These are phyloP conservation scores for Caenorhabditis drosophilae DNA, from an alignment of 2,888 invertebrate species.

Conservation along the genomic window DNA sequence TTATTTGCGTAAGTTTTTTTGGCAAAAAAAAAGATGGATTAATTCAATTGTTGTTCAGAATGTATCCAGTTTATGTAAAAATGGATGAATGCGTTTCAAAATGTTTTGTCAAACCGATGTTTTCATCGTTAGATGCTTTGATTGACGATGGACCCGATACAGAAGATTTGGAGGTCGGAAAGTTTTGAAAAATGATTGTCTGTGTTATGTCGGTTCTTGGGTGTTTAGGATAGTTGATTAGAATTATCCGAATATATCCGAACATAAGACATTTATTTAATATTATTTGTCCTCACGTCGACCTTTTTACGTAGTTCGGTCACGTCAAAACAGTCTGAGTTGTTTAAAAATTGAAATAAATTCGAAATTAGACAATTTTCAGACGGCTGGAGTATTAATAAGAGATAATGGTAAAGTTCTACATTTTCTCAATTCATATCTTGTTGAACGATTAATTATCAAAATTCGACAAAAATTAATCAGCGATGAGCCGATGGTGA, in stretches of 20 bases:
- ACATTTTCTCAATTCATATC: slow-evolving; percentile 42
- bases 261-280: too few species aligned
- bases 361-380: slow-evolving; percentile 11
- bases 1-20: slow-evolving; percentile 39
- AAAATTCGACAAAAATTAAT: slow-evolving; percentile 41
- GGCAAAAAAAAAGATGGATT: too few species aligned
- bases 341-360: too few species aligned
- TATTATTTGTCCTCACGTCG: too few species aligned
- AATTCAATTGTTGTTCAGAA: too few species aligned
- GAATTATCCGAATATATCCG: too few species aligned
- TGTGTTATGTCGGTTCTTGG: too few species aligned
- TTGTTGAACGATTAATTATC: slow-evolving; percentile 42
- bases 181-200: too few species aligned
- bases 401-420: slow-evolving; percentile 36
- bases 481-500: slow-evolving; percentile 37
- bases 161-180: slow-evolving; percentile 48
- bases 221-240: too few species aligned
- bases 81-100: slow-evolving; percentile 50
- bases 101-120: slow-evolving; percentile 53
- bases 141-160: slow-evolving; percentile 49
- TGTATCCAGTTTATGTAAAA: slow-evolving; percentile 49
- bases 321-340: too few species aligned
- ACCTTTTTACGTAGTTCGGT: too few species aligned
- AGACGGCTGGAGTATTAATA: slow-evolving; percentile 41
- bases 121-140: slow-evolving; percentile 43